These are phyloP conservation scores for Cheilosia grossa DNA, from an alignment of 2,888 invertebrate genomes.

Conservation along the genomic window DNA sequence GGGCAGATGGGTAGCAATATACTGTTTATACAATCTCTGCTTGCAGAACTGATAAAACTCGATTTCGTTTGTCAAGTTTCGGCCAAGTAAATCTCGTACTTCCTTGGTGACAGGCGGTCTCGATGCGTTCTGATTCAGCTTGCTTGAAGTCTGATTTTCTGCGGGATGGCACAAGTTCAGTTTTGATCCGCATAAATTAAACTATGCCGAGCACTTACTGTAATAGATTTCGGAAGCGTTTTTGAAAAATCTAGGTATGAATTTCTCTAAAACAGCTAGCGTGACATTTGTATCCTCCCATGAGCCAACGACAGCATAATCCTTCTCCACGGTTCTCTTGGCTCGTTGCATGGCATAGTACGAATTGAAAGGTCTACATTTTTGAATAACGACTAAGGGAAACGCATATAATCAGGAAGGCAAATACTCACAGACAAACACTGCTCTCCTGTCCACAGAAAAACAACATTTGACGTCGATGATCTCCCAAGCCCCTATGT, in stretches of 20 bases:
- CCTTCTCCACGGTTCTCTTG: slow-evolving; percentile 90
- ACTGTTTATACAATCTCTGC: slow-evolving; percentile 91
- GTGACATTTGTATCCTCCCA: slow-evolving; percentile 92
- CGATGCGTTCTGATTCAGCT: slow-evolving; percentile 87
- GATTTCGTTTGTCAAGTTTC: slow-evolving; percentile 93
- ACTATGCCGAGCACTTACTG: slow-evolving; percentile 44
- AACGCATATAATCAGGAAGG: slow-evolving; percentile 16
- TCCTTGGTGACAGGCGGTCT: slow-evolving; percentile 92
- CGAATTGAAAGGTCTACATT: slow-evolving; percentile 90
- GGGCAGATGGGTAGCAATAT: slow-evolving; percentile 84
- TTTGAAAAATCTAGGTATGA: slow-evolving; percentile 90
- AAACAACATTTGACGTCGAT: slow-evolving; percentile 91
- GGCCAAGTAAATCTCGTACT: slow-evolving; percentile 90
- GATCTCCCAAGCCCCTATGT: slow-evolving; percentile 92
- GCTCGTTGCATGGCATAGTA: slow-evolving; percentile 91
- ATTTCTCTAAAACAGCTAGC: slow-evolving; percentile 90
- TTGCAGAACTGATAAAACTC: slow-evolving; percentile 95
- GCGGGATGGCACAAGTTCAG: slow-evolving; percentile 2
- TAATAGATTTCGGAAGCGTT: slow-evolving; percentile 85
- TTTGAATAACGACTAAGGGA: slow-evolving; percentile 26
- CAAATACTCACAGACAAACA: slow-evolving; percentile 73
- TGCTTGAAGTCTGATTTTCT: slow-evolving; percentile 49
- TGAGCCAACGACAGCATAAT: slow-evolving; percentile 93
- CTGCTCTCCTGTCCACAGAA: slow-evolving; percentile 91
- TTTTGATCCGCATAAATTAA: neutral